Evolutionary conservation across 1,140 invertebrate genomes (phyloP).

Genomic region (Heliconius hewitsoni): DNA sequence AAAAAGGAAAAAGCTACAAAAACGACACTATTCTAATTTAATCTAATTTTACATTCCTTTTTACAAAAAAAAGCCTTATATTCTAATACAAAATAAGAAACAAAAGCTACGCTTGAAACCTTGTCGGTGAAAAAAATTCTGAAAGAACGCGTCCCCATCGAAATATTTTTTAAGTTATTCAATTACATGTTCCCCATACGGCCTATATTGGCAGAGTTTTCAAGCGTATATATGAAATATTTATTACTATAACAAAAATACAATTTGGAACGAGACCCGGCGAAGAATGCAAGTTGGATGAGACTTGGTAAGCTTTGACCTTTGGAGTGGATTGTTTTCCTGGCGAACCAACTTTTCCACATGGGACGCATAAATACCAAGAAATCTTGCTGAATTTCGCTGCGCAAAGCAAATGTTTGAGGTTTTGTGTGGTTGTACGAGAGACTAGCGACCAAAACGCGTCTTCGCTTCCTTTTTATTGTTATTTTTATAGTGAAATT

Average conservation of each 20-base stretch:
- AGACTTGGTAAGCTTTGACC: constrained; percentile 4
- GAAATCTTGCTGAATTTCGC: constrained; percentile 1
- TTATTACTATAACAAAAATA: constrained; percentile 4
- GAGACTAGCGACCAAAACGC: too few species aligned
- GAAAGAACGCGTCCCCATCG: not conserved
- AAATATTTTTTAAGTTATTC: constrained; percentile 2
- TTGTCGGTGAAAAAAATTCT: not conserved
- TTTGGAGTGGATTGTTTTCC: not conserved
- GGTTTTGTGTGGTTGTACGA: not conserved
- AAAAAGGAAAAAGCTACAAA: too few species aligned
- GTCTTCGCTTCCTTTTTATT: too few species aligned
- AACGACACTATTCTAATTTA: too few species aligned
- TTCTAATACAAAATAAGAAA: too few species aligned
- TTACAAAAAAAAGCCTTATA: too few species aligned
- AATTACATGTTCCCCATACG: not conserved
- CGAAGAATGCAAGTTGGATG: constrained; percentile 11
- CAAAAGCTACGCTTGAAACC: not conserved
- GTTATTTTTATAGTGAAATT: too few species aligned
- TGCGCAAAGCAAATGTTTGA: not conserved
- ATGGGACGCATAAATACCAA: not conserved
- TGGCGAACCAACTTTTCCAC: not conserved
- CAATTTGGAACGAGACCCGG: constrained; percentile 1
- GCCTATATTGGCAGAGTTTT: not conserved
- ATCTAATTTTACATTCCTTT: too few species aligned
- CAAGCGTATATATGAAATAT: not conserved